phyloP scores from a whole-genome alignment of 2,113 vertebrate species.

The Dipodomys stephensi region DNA sequence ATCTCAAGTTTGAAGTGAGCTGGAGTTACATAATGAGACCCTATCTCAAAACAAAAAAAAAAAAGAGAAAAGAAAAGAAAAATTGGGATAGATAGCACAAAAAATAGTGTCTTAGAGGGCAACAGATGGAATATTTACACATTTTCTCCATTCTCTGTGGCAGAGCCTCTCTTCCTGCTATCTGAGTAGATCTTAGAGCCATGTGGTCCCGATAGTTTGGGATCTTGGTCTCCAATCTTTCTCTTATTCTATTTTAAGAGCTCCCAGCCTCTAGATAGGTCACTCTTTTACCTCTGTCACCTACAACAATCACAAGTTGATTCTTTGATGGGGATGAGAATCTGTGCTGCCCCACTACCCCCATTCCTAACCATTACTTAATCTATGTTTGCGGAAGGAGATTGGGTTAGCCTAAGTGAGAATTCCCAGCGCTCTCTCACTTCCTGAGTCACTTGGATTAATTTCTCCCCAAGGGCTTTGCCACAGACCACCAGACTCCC shows the following conservation, averaged over 20 bases:
- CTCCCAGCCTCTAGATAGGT: background rate
- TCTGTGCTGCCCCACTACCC: too few species aligned
- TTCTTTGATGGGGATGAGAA: background rate
- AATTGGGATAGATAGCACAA: background rate
- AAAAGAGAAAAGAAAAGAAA: too few species aligned
- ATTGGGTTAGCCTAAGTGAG: conserved; percentile 24
- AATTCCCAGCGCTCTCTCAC: background rate
- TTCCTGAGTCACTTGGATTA: conserved; percentile 57
- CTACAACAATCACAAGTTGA: background rate
- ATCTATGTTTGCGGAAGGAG: background rate
- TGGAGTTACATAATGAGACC: background rate
- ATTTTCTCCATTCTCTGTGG: background rate
- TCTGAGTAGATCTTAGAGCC: background rate
- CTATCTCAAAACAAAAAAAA: background rate
- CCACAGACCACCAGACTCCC: background rate
- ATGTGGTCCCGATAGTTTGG: background rate
- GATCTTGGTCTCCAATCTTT: conserved; percentile 15
- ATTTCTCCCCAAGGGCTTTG: background rate
- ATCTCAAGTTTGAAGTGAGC: background rate
- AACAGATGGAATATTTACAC: background rate
- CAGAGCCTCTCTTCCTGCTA: background rate
- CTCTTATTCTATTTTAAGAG: background rate
- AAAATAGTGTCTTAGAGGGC: background rate
- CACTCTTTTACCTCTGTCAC: background rate
- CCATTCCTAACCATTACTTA: background rate